Evolutionary conservation across 30 jellyfish, hydroid and myxozoan genomes (phyloP), one percentile per base, ranked within the genome.

Genomic region (Sanderia malayensis): DNA sequence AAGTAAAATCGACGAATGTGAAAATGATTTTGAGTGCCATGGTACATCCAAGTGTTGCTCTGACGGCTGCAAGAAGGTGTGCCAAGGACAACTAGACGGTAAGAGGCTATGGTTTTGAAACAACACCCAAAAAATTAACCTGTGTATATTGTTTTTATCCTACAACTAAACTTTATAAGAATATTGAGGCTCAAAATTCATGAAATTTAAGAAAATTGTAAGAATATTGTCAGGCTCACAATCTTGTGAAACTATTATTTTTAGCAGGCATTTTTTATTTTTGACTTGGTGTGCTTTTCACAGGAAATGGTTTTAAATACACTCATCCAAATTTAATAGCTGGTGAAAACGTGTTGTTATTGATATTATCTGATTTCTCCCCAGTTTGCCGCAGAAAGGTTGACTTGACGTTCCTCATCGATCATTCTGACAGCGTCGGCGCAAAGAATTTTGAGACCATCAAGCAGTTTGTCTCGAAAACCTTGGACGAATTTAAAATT

Each of bases 11-110:
- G 74, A 87, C 46, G 96, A 80, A 46, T 87, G 96, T 66, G 66
- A 73, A 1, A 59, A 74, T 24, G 96, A 87, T 61, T 87, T 87
- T 61, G 95, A 67, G 15, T 87, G 96, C 41, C 80, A 59, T 65
- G 96, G 96, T 4, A 62, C 49, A 69, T 59, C 96, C 11, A 87
- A 87, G 44, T 87, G 96, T 74, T 82, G 94, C 64, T 70, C 62
- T 46, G 94, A 82, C 44, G 94, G 94, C 30, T 82, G 94, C 76
- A 49, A 67, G 46, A 71, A 49, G 53, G 62, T 76, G 0, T 82
- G 94, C 82, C 71, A 46, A 11, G 55, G 29, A 21, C 33, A 72
- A 61, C 76, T 72, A 10, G 82, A 59, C 6, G 86, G 94, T 82
- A 55, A 10, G n/a, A n/a, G n/a, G n/a, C n/a, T n/a, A n/a, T n/a